These are phyloP conservation scores for Pantherophis vulpinus DNA, from an alignment of 2,797 vertebrate species.

Conservation along the genomic window DNA sequence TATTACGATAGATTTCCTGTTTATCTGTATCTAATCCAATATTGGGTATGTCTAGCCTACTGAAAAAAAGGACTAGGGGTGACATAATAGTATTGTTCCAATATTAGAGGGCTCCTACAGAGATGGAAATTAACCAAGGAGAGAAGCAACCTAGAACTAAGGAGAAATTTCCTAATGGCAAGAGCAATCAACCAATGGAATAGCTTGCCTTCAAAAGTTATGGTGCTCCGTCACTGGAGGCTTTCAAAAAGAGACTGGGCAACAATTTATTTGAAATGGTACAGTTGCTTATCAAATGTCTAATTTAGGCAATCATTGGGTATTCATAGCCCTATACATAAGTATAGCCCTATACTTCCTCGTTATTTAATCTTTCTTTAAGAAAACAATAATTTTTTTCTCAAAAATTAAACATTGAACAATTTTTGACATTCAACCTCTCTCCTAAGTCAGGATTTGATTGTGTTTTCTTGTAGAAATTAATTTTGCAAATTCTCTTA, in stretches of 20 bases:
- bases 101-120: not conserved
- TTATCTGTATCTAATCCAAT: not conserved
- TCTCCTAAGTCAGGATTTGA: not conserved
- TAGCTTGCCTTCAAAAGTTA: not conserved
- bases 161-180: not conserved
- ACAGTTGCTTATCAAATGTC: not conserved
- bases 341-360: too few species aligned
- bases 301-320: not conserved
- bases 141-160: not conserved
- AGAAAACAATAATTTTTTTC: not conserved
- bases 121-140: not conserved
- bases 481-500: not conserved
- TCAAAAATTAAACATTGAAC: not conserved
- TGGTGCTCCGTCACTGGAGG: not conserved
- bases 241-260: not conserved
- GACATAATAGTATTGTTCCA: not conserved
- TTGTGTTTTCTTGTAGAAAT: not conserved
- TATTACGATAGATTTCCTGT: not conserved
- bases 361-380: not conserved
- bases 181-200: not conserved
- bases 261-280: not conserved
- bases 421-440: not conserved
- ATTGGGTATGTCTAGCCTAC: not conserved
- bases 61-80: not conserved
- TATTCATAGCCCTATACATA: not conserved